Percentiles rank a stretch among this genome's conserved stretches.
These are phyloP conservation scores for Scelioninae gen. 2 DNA, from an alignment of 2,888 invertebrate species.

Conservation along the genomic window DNA sequence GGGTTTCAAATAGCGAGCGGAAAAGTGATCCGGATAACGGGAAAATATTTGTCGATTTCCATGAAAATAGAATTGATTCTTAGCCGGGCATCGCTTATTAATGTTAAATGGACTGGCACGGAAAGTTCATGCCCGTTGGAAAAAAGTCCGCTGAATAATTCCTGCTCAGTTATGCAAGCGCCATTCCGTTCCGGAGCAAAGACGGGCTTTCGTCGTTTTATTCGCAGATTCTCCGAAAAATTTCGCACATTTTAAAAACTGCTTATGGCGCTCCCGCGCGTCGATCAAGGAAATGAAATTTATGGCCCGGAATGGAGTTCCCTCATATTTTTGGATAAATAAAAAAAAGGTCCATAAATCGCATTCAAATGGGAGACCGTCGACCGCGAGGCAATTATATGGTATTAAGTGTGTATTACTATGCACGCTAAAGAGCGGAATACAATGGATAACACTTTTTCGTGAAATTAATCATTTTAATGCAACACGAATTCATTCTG, in stretches of 20 bases:
- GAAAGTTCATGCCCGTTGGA: too few species aligned
- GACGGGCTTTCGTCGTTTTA: constrained; percentile 6
- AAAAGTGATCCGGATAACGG: too few species aligned
- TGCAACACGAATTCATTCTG: constrained; percentile 7
- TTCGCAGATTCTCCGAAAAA: constrained; percentile 18
- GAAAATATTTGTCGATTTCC: too few species aligned
- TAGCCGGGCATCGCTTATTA: too few species aligned
- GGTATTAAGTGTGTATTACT: not conserved
- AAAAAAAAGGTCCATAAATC: too few species aligned
- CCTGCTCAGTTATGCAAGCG: constrained; percentile 10
- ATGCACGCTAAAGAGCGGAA: not conserved
- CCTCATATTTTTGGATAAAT: not conserved
- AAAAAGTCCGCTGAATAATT: constrained; percentile 6
- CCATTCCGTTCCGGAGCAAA: not conserved
- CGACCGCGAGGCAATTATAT: too few species aligned
- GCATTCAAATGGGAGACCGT: too few species aligned
- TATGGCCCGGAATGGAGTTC: not conserved
- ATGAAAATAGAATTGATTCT: too few species aligned
- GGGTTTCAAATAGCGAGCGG: too few species aligned
- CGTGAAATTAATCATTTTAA: not conserved
- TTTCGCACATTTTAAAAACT: constrained; percentile 18
- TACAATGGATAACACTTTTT: constrained; percentile 3
- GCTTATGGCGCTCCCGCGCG: constrained; percentile 3
- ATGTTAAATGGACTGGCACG: too few species aligned
- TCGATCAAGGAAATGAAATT: constrained; percentile 12